Base-by-base conservation (phyloP, 2,888 invertebrate genomes). In the Cephus pygmeus region DNA sequence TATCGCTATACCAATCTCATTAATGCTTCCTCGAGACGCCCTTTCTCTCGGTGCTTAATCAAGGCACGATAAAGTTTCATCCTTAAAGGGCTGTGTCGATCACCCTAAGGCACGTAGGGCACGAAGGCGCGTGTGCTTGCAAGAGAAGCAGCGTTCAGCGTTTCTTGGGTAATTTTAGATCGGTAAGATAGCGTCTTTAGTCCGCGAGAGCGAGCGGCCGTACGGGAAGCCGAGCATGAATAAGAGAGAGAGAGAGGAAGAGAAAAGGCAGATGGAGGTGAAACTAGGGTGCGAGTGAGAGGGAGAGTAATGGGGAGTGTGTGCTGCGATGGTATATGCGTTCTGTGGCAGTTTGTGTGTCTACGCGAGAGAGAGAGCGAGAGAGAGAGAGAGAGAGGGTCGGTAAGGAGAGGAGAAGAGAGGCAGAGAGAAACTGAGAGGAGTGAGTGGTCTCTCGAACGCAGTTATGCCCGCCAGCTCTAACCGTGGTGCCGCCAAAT, bases 141-240 rank as follows among this genome's bases (percentile, higher is more conserved):
- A 40, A 23, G 69, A 69, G 69, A 69, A 69, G 86, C 86, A 77
- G 78, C 81, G 82, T 84, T 86, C 87, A 85, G 85, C 86, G 88
- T 86, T 87, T 87, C 89, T 82, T 83, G 86, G 86, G 88, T 91
- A 90, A 90, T 90, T 91, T 90, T 90, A 91, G 90, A 91, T 90
- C 86, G 86, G 87, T 84, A 85, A 90, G 91, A 91, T 90, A 91
- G 89, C 87, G 86, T 82, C 83, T 84, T 84, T 80, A 85, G 83
- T 79, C 79, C 82, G 77, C 76, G 79, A 80, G 81, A 82, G 83
- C 73, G 77, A 79, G 80, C 40, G 40, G 15, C 40, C 15, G 40
- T 15, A 40, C 40, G 40, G 15, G 40, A 40, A 40, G 40, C 15
- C 15, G 15, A 40, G 40, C 40, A 15, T 40, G 40, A 40, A 15